Conservation (phyloP, 1,140 invertebrate species). For the Drosophila pseudoobscura region DNA sequence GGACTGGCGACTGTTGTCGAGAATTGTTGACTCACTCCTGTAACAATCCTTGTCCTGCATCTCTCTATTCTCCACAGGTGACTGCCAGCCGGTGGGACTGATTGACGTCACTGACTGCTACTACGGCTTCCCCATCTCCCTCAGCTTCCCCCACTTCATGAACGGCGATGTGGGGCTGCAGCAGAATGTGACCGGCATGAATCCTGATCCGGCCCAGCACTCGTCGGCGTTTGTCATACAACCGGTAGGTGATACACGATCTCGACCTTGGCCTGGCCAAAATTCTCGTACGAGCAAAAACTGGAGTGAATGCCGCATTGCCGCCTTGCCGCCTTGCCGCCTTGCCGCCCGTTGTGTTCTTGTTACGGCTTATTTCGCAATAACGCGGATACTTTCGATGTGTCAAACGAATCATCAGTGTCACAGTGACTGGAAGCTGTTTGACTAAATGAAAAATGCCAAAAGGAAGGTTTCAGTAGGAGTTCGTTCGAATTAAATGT, state of each 20-base stretch:
- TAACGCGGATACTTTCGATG: constrained; percentile 43
- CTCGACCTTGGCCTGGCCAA: constrained; percentile 15
- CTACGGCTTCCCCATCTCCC: constrained; percentile 92
- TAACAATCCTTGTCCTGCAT: constrained; percentile 19
- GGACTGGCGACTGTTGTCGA: neutral
- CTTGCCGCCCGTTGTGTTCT: constrained; percentile 4
- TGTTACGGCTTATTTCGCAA: constrained; percentile 17
- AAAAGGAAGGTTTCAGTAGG: constrained; percentile 37
- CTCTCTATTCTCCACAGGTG: constrained; percentile 77
- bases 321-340: no score
- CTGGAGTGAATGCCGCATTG: no score
- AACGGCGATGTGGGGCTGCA: constrained; percentile 87
- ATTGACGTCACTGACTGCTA: constrained; percentile 92
- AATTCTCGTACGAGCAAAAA: neutral
- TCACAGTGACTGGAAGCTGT: constrained; percentile 1
- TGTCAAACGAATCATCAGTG: constrained; percentile 30
- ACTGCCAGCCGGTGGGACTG: constrained; percentile 88
- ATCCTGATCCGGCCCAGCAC: constrained; percentile 88
- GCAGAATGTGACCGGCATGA: constrained; percentile 88
- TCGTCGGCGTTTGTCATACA: constrained; percentile 89
- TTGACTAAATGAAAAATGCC: constrained; percentile 5
- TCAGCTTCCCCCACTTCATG: constrained; percentile 95
- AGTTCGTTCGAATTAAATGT: constrained; percentile 39
- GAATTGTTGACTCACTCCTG: constrained; percentile 10
- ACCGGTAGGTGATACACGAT: constrained; percentile 84